phyloP scores from a whole-genome alignment of 1,140 invertebrate species.

The Oedothorax gibbosus region DNA sequence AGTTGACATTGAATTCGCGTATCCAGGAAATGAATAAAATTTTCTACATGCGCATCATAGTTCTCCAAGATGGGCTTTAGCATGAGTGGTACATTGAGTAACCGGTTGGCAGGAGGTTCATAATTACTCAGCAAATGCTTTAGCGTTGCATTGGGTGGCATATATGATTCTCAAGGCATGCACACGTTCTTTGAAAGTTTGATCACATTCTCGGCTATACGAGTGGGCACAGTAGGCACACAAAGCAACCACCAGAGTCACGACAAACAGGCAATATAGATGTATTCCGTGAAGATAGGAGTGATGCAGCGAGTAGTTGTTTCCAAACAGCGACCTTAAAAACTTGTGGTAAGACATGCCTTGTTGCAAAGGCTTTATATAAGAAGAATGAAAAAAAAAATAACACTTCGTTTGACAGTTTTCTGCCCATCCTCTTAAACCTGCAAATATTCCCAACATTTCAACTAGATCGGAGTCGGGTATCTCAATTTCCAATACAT shows the following conservation, averaged over 20 bases:
- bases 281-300: not conserved
- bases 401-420: not conserved
- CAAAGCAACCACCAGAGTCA: not conserved
- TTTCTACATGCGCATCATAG: not conserved
- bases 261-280: not conserved
- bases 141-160: no score
- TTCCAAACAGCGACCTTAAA: not conserved
- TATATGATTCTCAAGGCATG: not conserved
- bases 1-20: not conserved
- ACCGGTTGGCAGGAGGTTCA: no score
- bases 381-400: not conserved
- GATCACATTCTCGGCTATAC: not conserved
- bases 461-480: no score
- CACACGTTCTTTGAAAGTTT: not conserved
- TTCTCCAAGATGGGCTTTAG: not conserved
- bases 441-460: no score
- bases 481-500: no score
- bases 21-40: not conserved
- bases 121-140: no score
- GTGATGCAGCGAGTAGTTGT: not conserved
- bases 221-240: not conserved
- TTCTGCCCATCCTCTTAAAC: no score
- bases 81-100: not conserved
- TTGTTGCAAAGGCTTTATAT: not conserved
- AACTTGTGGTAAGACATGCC: not conserved